phyloP scores from a whole-genome alignment of 2,888 invertebrate genomes.

The Protonemura montana region DNA sequence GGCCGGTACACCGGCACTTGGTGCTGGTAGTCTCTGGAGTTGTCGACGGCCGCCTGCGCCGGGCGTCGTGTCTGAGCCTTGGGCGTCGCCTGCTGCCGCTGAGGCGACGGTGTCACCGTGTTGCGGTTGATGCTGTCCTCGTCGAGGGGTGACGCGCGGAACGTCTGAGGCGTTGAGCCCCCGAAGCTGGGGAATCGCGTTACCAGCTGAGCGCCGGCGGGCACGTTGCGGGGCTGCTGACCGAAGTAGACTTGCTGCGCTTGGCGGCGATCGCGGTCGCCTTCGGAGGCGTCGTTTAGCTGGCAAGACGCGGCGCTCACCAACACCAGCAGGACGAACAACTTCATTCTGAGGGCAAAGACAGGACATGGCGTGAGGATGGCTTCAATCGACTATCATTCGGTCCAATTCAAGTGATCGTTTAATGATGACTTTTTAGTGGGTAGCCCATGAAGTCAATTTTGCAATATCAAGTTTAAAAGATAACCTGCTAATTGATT shows the following conservation, averaged over 20 bases:
- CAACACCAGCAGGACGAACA: slow-evolving; percentile 8
- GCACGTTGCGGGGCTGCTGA: slow-evolving; percentile 46
- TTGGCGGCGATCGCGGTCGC: slow-evolving; percentile 51
- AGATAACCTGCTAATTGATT: too few relatives aligned
- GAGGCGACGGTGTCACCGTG: slow-evolving; percentile 44
- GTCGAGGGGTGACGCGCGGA: slow-evolving; percentile 52
- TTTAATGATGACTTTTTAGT: too few relatives aligned
- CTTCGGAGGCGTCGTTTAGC: slow-evolving; percentile 45
- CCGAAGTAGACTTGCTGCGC: slow-evolving; percentile 50
- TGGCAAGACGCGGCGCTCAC: slow-evolving; percentile 41
- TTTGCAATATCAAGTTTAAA: too few relatives aligned
- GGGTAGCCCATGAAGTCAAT: too few relatives aligned
- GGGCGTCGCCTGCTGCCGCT: slow-evolving; percentile 19
- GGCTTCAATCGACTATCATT: too few relatives aligned
- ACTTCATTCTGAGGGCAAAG: slow-evolving; percentile 14
- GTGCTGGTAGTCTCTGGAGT: slow-evolving; percentile 47
- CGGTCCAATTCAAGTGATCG: too few relatives aligned
- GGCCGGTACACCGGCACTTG: slow-evolving; percentile 41
- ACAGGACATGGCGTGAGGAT: not conserved
- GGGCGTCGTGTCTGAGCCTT: slow-evolving; percentile 42
- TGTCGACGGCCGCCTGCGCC: slow-evolving; percentile 47
- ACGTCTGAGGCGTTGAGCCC: slow-evolving; percentile 52
- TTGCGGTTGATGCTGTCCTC: slow-evolving; percentile 51
- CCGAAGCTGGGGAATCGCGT: slow-evolving; percentile 43
- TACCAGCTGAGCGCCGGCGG: slow-evolving; percentile 20